Evolutionary conservation across 2,888 invertebrate genomes (phyloP).

Genomic region (Achlya flavicornis): DNA sequence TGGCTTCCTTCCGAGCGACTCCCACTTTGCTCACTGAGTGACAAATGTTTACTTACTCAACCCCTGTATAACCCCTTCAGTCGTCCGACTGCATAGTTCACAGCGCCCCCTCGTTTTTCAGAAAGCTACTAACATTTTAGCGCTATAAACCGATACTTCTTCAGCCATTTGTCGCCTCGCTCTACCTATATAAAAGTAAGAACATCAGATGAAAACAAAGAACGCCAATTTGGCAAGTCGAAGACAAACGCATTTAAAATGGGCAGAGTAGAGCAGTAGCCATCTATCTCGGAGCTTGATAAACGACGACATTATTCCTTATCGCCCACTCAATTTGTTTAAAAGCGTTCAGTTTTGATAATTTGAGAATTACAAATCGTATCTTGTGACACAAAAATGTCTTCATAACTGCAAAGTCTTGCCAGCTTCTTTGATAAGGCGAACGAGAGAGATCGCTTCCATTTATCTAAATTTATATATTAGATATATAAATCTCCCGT

Average conservation of each 20-base stretch:
- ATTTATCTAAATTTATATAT: conserved; percentile 65
- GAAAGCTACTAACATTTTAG: conserved; percentile 31
- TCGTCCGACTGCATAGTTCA: conserved; percentile 44
- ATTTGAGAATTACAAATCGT: conserved; percentile 84
- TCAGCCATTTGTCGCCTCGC: conserved; percentile 43
- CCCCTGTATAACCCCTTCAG: conserved; percentile 54
- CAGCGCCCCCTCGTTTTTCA: conserved; percentile 15
- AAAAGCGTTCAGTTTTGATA: conserved; percentile 84
- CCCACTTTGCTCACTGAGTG: conserved; percentile 56
- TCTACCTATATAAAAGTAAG: conserved; percentile 58
- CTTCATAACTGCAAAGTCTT: conserved; percentile 71
- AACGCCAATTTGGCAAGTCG: conserved; percentile 80
- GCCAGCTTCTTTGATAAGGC: conserved; percentile 60
- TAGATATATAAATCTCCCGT: conserved; percentile 36
- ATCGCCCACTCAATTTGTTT: conserved; percentile 84
- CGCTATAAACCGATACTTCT: conserved; percentile 44
- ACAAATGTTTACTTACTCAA: conserved; percentile 72
- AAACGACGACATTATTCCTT: conserved; percentile 84
- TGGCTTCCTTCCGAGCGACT: conserved; percentile 48
- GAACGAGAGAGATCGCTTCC: conserved; percentile 51
- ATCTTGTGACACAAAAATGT: conserved; percentile 79
- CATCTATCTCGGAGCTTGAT: conserved; percentile 82
- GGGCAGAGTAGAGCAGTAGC: conserved; percentile 81
- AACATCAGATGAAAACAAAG: conserved; percentile 75
- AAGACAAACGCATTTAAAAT: conserved; percentile 84